Base-by-base conservation (phyloP, 2,888 invertebrate species). In the Tenthredo livida region DNA sequence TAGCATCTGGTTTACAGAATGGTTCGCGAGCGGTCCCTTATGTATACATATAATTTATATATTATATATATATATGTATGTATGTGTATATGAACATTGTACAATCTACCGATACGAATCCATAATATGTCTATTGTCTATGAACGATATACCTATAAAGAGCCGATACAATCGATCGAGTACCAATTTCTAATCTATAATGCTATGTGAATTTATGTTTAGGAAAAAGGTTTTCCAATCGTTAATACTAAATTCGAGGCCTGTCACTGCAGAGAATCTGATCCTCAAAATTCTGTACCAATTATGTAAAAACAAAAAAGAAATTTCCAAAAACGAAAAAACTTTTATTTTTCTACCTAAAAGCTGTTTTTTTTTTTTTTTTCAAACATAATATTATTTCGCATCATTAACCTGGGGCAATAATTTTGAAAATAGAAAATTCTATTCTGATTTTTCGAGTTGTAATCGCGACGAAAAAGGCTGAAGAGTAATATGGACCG, bases 1-100 rank as follows among this genome's bases (percentile, higher is more conserved):
- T 77, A 77, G 77, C 77, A 50, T 77, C 77, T 77, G 77, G 77
- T 77, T 77, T 54, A 77, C 77, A 77, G 77, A 77, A 77, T 77
- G 77, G 77, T 77, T 54, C 77, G 54, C 77, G 54, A 17, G 33
- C 77, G 33, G 29, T 77, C 54, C 29, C 77, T 54, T n/a, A 77
- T 29, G 54, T 77, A 73, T 1, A 25, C 29, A 77, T 29, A 17
- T 67, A 5, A 29, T 29, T 29, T 29, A 29, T 29, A 29, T 2
- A 29, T 29, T 77, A 73, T 1, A 25, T 50, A 77, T 50, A 17
- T 67, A 5, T 40, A 70, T 40, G 10, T 21, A 37, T 15, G 37
- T 33, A 25, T 33, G 15, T 33, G 17, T 37, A 33, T 33, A 70
- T 70, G 33, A 12, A 70, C 17, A 33, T 37, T 17, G 70, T 29